phyloP scores from a whole-genome alignment of 2,888 invertebrate genomes.

The Drosophila parthenogenetica region DNA sequence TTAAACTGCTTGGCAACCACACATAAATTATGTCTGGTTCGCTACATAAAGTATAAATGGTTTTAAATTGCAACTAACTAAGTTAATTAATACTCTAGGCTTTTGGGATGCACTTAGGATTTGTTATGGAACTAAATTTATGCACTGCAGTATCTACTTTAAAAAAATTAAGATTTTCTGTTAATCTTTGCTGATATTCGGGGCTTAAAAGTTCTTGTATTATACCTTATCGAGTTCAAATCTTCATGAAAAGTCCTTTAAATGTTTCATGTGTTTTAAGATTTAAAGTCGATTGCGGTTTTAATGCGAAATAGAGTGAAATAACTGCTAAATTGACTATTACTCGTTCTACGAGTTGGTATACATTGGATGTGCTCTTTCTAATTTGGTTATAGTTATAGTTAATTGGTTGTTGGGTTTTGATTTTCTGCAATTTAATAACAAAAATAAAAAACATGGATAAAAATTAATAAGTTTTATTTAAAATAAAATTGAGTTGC shows the following conservation, averaged over 20 bases:
- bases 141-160: conserved; percentile 2
- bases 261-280: neutral
- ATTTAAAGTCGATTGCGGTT: neutral
- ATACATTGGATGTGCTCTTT: conserved; percentile 17
- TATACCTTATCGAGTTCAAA: neutral
- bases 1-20: conserved; percentile 39
- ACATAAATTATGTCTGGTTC: conserved; percentile 52
- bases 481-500: conserved; percentile 41
- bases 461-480: conserved; percentile 56
- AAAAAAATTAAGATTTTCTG: neutral
- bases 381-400: conserved; percentile 22
- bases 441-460: conserved; percentile 26
- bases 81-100: conserved; percentile 13
- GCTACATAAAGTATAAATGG: conserved; percentile 53
- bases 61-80: conserved; percentile 47
- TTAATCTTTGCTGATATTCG: neutral
- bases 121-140: conserved; percentile 5
- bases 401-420: conserved; percentile 3
- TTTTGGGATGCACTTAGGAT: conserved; percentile 14
- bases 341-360: conserved; percentile 10
- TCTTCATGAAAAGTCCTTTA: neutral
- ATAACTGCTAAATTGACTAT: conserved; percentile 17
- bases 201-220: neutral
- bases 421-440: conserved; percentile 26
- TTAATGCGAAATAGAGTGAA: neutral